These are phyloP conservation scores for Bombylius discolor DNA, from an alignment of 2,888 invertebrate genomes.

Conservation along the genomic window DNA sequence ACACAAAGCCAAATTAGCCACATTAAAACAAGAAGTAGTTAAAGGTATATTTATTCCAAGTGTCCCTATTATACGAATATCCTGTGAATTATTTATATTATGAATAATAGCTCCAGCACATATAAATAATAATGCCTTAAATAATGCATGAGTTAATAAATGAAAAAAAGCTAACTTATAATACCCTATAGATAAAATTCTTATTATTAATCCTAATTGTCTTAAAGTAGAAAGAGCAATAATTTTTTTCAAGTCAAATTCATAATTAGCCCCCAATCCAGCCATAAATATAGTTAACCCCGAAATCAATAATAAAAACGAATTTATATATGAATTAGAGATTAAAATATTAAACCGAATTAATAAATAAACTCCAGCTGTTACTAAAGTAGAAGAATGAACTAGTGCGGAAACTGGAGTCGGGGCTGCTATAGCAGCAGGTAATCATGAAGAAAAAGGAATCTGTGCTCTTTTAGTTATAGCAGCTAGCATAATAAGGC, in stretches of 20 bases:
- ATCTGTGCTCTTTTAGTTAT: conserved; percentile 70
- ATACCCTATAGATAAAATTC: conserved; percentile 44
- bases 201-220: conserved; percentile 61
- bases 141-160: conserved; percentile 58
- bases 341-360: conserved; percentile 52
- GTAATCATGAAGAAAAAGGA: conserved; percentile 65
- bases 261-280: conserved; percentile 47
- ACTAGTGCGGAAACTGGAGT: conserved; percentile 63
- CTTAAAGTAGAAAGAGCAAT: conserved; percentile 66
- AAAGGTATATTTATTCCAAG: conserved; percentile 40
- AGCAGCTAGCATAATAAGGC: conserved; percentile 42
- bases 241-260: conserved; percentile 62
- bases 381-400: conserved; percentile 67
- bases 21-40: conserved; percentile 38
- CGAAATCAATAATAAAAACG: conserved; percentile 42
- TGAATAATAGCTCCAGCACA: conserved; percentile 59
- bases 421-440: conserved; percentile 63
- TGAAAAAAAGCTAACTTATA: conserved; percentile 53
- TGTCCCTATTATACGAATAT: conserved; percentile 50
- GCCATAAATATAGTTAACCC: conserved; percentile 48
- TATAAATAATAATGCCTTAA: conserved; percentile 63
- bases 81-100: conserved; percentile 47
- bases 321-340: conserved; percentile 33
- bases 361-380: conserved; percentile 60
- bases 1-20: conserved; percentile 48